Evolutionary conservation across 2,888 invertebrate species (phyloP).

Genomic region (Auanema freiburgensis): DNA sequence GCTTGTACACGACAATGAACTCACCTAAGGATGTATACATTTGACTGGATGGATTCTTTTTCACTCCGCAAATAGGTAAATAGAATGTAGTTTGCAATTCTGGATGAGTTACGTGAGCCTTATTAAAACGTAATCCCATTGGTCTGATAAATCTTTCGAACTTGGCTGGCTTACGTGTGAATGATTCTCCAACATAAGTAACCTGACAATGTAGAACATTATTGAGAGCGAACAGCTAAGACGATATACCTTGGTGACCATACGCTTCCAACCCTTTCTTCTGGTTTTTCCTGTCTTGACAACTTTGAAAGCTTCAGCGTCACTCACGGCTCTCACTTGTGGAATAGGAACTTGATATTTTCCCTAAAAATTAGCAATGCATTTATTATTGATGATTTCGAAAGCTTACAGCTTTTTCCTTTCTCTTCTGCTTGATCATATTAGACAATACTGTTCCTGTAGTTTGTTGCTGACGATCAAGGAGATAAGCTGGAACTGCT

Average conservation of each 20-base stretch:
- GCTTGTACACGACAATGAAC: slow-evolving; percentile 69
- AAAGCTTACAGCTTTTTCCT: slow-evolving; percentile 82
- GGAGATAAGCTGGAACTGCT: slow-evolving; percentile 90
- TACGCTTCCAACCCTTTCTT: slow-evolving; percentile 93
- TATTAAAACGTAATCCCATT: slow-evolving; percentile 72
- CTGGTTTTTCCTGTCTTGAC: slow-evolving; percentile 62
- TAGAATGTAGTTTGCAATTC: slow-evolving; percentile 96
- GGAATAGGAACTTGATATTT: slow-evolving; percentile 99
- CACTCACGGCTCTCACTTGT: slow-evolving; percentile 93
- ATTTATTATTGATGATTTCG: not conserved
- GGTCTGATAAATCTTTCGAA: slow-evolving; percentile 97
- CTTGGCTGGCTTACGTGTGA: slow-evolving; percentile 97
- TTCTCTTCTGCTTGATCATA: slow-evolving; percentile 98
- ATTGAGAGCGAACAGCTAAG: not conserved
- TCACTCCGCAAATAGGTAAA: slow-evolving; percentile 95
- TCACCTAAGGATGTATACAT: slow-evolving; percentile 96
- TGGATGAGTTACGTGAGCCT: slow-evolving; percentile 96
- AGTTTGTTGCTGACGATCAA: slow-evolving; percentile 92
- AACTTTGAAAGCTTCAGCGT: slow-evolving; percentile 88
- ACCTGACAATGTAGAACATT: slow-evolving; percentile 28
- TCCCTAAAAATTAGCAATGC: slow-evolving; percentile 69
- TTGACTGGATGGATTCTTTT: slow-evolving; percentile 95
- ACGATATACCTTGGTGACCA: slow-evolving; percentile 92
- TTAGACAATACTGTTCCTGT: slow-evolving; percentile 93
- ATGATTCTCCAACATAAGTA: slow-evolving; percentile 89